These are phyloP conservation scores for Cariama cristata DNA, from an alignment of 2,113 vertebrate species.

Conservation along the genomic window DNA sequence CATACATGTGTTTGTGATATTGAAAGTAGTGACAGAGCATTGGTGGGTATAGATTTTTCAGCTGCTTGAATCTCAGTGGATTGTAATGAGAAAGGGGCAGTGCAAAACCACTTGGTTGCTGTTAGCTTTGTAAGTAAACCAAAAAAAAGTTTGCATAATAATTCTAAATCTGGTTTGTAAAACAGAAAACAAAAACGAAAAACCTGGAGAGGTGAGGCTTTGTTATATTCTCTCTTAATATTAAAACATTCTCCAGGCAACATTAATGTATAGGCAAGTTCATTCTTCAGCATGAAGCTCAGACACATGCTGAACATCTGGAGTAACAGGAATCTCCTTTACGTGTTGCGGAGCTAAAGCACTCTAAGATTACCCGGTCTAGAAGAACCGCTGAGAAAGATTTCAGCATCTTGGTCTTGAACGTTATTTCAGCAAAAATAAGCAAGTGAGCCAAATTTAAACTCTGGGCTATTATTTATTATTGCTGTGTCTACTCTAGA, in stretches of 20 bases:
- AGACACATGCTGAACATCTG: background rate
- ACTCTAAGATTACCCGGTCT: too few species aligned
- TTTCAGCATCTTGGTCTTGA: background rate
- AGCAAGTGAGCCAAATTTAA: background rate
- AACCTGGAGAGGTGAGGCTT: background rate
- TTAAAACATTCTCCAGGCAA: background rate
- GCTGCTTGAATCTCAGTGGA: background rate
- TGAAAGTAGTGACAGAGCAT: background rate
- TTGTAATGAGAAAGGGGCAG: background rate
- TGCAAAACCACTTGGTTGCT: background rate
- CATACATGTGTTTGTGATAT: background rate
- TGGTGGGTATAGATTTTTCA: background rate
- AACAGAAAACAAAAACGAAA: background rate
- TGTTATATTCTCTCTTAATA: background rate
- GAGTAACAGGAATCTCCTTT: background rate
- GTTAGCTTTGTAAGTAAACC: background rate
- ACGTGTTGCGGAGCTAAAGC: rapidly evolving
- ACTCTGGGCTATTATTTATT: background rate
- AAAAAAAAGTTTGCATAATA: background rate
- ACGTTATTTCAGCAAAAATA: background rate
- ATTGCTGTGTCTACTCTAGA: background rate
- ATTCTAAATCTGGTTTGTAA: background rate
- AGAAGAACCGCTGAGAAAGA: background rate
- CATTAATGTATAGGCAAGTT: background rate
- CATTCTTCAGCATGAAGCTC: background rate